Evolutionary conservation across 1,140 invertebrate species (phyloP), one percentile per base, ranked within the genome.

Genomic region (Tribolium castaneum): DNA sequence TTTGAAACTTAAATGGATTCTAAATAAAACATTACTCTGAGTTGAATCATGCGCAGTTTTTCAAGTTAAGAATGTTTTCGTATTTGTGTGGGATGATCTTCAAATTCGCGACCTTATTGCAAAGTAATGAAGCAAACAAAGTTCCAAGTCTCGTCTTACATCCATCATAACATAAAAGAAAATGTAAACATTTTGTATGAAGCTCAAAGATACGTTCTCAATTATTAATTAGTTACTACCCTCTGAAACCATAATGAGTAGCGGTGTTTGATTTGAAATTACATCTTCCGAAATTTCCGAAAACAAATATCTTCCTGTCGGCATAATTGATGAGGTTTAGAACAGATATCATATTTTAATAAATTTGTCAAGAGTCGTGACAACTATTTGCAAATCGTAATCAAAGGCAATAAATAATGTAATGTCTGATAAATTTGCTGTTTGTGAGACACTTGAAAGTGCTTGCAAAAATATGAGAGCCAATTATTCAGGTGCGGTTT

Each of bases 401-500:
- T 66, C 19, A n/a, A n/a, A n/a, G n/a, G n/a, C n/a, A n/a, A n/a
- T n/a, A n/a, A n/a, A n/a, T n/a, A n/a, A n/a, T n/a, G n/a, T n/a
- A n/a, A n/a, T n/a, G n/a, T n/a, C n/a, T n/a, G 25, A 35, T 35
- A 12, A 2, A 39, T 39, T n/a, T 39, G 9, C 1, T 30, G 25
- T 30, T 30, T 30, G 6, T 30, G 25, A 30, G 5, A 30, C 5
- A 30, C 25, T 4, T 30, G 25, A 30, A 30, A 30, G 39, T 9
- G 25, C 59, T 66, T 66, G 35, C 59, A 66, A 45, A 45, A 66
- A 66, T 66, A n/a, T 66, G 59, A 66, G 16, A 66, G 59, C 59
- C 59, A 66, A 66, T 66, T 66, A 66, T 66, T 66, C 59, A 66
- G 59, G 59, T 66, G 59, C 35, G 59, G 59, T 66, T 25, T 35